Conservation (phyloP, 2,888 invertebrate genomes). For the Galeruca laticollis region DNA sequence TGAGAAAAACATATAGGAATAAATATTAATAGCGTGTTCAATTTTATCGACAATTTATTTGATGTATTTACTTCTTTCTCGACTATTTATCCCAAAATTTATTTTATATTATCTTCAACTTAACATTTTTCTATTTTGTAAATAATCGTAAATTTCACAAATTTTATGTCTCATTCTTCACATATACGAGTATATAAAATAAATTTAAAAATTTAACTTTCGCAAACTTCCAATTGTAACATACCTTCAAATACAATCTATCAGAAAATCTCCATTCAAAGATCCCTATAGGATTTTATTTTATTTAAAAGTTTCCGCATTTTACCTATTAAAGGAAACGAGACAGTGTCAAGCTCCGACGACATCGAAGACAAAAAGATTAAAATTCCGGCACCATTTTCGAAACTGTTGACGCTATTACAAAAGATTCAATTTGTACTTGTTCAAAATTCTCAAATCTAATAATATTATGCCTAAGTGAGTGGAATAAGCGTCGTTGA, state of each 20-base stretch:
- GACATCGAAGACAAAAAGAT: conserved; percentile 34
- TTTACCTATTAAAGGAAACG: conserved; percentile 22
- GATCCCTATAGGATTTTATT: conserved; percentile 25
- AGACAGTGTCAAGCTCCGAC: conserved; percentile 32
- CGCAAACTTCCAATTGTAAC: too few species aligned
- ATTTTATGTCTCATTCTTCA: too few species aligned
- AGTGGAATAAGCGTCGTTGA: conserved; percentile 42
- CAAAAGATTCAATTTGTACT: conserved; percentile 49
- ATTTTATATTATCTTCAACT: too few species aligned
- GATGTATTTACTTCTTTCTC: too few species aligned
- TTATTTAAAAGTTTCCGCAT: conserved; percentile 31
- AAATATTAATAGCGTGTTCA: too few species aligned
- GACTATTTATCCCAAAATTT: too few species aligned
- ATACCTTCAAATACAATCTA: neutral
- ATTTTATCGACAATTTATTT: too few species aligned
- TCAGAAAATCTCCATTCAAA: neutral
- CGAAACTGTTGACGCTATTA: conserved; percentile 46
- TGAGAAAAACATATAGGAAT: too few species aligned
- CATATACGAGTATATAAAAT: too few species aligned
- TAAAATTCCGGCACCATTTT: conserved; percentile 43
- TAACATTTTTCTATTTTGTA: too few species aligned
- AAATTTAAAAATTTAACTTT: too few species aligned
- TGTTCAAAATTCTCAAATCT: conserved; percentile 47
- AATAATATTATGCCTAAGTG: conserved; percentile 48
- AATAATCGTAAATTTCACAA: too few species aligned